Evolutionary conservation across 2,797 vertebrate genomes (phyloP).

Genomic region (Muscicapa striata): DNA sequence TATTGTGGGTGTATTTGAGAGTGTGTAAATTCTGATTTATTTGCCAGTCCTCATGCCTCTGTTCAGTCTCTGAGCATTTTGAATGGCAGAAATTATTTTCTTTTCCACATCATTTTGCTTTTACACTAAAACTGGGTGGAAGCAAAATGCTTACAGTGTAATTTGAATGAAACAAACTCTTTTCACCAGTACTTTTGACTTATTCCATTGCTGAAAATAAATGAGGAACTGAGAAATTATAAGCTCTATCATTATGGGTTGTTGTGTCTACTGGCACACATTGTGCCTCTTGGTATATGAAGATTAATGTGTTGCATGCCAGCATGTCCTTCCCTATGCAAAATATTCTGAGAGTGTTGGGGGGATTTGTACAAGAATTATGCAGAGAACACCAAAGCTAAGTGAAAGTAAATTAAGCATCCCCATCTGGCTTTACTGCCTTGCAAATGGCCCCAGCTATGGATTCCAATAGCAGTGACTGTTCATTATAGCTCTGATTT

Average conservation of each 20-base stretch:
- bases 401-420: conserved; percentile 9
- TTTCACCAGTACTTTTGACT: background rate
- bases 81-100: background rate
- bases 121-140: background rate
- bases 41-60: background rate
- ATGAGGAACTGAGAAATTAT: background rate
- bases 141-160: background rate
- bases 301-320: conserved; percentile 5
- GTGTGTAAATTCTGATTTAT: background rate
- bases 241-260: background rate
- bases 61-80: background rate
- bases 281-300: background rate
- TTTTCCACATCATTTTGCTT: background rate
- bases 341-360: background rate
- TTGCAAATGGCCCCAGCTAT: background rate
- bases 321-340: background rate
- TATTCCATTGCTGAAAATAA: background rate
- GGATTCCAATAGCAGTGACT: background rate
- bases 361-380: background rate
- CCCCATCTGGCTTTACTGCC: conserved; percentile 25
- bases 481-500: background rate
- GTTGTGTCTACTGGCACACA: background rate
- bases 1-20: background rate
- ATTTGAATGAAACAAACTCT: background rate
- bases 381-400: background rate